Base-by-base conservation (phyloP, 2,113 vertebrate genomes). In the Triplophysa siluroides region DNA sequence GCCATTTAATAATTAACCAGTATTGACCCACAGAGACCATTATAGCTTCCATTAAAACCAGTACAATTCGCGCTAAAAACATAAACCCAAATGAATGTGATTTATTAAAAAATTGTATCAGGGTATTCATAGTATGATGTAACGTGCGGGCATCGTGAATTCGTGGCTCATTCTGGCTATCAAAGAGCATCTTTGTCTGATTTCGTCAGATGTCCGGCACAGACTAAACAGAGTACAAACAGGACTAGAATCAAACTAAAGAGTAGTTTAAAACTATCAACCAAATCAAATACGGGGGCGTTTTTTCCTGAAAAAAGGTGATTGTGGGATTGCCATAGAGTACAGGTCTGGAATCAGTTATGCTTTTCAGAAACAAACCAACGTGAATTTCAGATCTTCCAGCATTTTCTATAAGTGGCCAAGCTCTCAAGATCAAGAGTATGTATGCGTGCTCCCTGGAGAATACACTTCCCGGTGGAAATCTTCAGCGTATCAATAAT, bases 391-490 rank as follows among this genome's bases (percentile, higher is more conserved):
- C 50, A 52, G 4, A 16, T 52, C 50, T 18, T 16, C 58, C 33
- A 18, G 38, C 43, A 23, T 74, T 75, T 75, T 5, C 26, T 65
- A 26, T 65, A 63, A 65, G 26, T 38, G 19, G 60, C 23, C 74
- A 14, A 14, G 24, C 74, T 65, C 45, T 76, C 61, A 63, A 63
- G 72, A 75, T 63, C 56, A 75, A 47, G 58, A 63, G 41, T 33
- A 29, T 56, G 54, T 60, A 23, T 58, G 50, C 33, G 26, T 23
- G n/a, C n/a, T n/a, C 75, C 43, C 65, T 19, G 1, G 62, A 45
- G 75, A 47, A 65, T 77, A 54, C 19, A 77, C 52, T 77, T 77
- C 75, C 75, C 19, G 11, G 74, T 21, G 75, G 75, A 77, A 65
- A 65, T 65, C 75, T 77, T 50, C 11, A 16, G 62, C 26, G 12